Evolutionary conservation across 2,888 invertebrate species (phyloP), one percentile per base, ranked within the genome.

Genomic region (Matsumyia berberina): DNA sequence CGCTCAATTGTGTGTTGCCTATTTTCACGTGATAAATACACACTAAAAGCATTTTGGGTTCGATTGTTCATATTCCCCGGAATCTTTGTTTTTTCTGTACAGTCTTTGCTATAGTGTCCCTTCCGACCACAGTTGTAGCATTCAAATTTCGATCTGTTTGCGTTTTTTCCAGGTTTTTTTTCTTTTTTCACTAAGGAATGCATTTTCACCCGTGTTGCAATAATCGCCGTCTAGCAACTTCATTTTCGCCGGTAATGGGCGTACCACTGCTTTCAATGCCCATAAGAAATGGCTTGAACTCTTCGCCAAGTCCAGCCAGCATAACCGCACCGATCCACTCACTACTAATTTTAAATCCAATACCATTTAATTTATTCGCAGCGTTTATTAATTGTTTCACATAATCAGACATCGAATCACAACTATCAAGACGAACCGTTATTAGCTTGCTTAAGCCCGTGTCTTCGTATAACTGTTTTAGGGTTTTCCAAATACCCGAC

Each of bases 271-370:
- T 88, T n/a, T 87, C 86, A 7, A 86, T 66, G 1, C 77, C 86
- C 82, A 87, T 86, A 17, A 90, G 88, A 87, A 90, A 89, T 5
- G 89, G 89, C n/a, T 81, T 74, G 53, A 87, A 90, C 17, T 86
- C 79, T 15, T 89, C 88, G 8, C 88, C 87, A 11, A 90, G 69
- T 15, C 88, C 89, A 17, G 77, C 80, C 29, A 83, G 49, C 73
- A 86, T 64, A 33, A 83, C 70, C 3, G 83, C 76, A 17, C 77
- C 86, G 12, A 72, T 49, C 76, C 82, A 74, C 19, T 86, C 76
- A 8, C 64, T 64, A 55, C 53, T 46, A 8, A 86, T 78, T n/a
- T 31, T 6, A 55, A 82, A 81, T 15, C 66, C 55, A 24, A 83
- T 79, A 5, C 79, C 79, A 31, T 44, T 44, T 7, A 86, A 46